A percentile compares a stretch with the other conserved stretches of the same genome.
phyloP scores from a whole-genome alignment of 2,113 vertebrate species.

The Suricata suricatta region DNA sequence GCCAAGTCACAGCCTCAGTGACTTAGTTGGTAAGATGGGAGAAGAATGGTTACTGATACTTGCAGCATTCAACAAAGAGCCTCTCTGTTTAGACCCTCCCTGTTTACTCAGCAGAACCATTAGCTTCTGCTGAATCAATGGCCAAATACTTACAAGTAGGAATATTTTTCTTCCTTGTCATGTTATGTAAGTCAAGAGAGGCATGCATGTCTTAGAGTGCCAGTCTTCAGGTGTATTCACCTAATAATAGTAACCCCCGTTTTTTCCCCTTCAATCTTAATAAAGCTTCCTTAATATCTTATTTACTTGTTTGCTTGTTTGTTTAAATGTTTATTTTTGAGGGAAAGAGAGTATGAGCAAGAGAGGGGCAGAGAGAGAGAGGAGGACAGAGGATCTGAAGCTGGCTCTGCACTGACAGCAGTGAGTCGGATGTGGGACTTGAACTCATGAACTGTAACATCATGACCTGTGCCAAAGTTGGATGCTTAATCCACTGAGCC shows the following conservation, averaged over 20 bases:
- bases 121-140: not conserved
- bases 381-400: too few species aligned
- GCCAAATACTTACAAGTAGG: not conserved
- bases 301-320: not conserved
- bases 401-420: too few species aligned
- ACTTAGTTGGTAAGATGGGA: not conserved
- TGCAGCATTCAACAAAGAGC: not conserved
- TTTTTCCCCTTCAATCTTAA: not conserved
- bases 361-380: not conserved
- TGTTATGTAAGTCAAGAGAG: not conserved
- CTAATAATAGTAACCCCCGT: not conserved
- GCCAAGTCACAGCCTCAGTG: not conserved
- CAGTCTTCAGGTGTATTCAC: not conserved
- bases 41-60: not conserved
- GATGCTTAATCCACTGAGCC: too few species aligned
- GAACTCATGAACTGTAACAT: too few species aligned
- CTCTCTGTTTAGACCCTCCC: not conserved
- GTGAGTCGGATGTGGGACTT: too few species aligned
- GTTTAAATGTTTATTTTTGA: too few species aligned
- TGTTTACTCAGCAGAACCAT: not conserved
- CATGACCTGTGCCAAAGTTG: too few species aligned
- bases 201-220: rapidly evolving
- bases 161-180: not conserved
- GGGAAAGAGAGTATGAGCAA: too few species aligned
- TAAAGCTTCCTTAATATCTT: not conserved